Base-by-base conservation (phyloP, 2,888 invertebrate genomes). In the Ornithoptera alexandrae region DNA sequence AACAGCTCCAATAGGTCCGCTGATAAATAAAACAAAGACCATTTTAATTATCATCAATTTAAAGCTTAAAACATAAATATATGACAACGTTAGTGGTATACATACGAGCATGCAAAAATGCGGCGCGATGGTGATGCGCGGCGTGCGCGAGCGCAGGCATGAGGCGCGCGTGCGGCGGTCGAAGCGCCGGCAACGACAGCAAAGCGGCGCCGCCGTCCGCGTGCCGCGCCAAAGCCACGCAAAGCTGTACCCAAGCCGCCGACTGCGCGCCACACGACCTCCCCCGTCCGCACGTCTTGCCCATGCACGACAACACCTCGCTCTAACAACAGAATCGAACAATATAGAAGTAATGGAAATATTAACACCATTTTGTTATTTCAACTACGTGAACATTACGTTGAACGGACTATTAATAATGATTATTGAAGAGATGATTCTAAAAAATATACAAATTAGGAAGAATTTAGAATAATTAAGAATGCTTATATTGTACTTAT, bases 71-170 rank as follows among this genome's bases (percentile, higher is more conserved):
- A 39, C 7, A 39, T 7, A 10, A 39, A 10, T 39, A 10, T 10
- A 39, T 39, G 6, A 39, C 39, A 39, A 7, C 18, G 18, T 22
- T 59, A 24, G 30, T n/a, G 20, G 20, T 10, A 20, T 6, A 79
- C 86, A 84, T 8, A 91, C 90, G 75, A 0, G 86, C 83, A 69
- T 87, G 87, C 67, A 90, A 74, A 72, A 88, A 86, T 2, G 83
- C 72, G 65, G 75, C 71, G 5, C 88, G 76, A 8, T 88, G 85
- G 64, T 88, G 85, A 62, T 84, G 80, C 1, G 91, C 90, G 17
- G 88, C 86, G 77, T 88, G 84, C n/a, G 90, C 90, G 0, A 90
- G 63, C 1, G 90, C 89, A 1, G 88, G 86, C 79, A 90, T 72
- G 22, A 88, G 76, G 0, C 72, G 69, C 8, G 82, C 78, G n/a